Evolutionary conservation across 1,140 invertebrate species (phyloP).

Genomic region (Tetramorium simillimum): DNA sequence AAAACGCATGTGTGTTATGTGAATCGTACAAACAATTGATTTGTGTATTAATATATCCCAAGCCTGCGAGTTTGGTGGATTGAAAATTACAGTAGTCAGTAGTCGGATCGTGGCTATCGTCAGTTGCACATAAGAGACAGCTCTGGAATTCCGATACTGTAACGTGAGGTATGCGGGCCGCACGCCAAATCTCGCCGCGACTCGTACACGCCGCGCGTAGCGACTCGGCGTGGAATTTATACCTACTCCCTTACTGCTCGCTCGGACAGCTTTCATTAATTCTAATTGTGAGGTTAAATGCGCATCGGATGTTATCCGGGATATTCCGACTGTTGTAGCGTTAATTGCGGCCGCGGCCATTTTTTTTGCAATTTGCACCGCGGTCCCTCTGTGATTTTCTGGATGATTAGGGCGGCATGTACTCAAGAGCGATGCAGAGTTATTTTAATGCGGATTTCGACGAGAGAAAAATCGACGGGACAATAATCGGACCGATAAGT

Average conservation of each 20-base stretch:
- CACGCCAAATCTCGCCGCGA: slow-evolving; percentile 52
- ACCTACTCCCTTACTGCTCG: background rate
- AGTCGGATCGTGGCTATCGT: background rate
- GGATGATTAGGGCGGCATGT: slow-evolving; percentile 21
- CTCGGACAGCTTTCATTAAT: slow-evolving; percentile 23
- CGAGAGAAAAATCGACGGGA: background rate
- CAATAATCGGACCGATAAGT: background rate
- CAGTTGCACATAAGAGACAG: background rate
- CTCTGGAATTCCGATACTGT: slow-evolving; percentile 63
- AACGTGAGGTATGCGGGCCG: slow-evolving; percentile 59
- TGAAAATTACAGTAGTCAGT: background rate
- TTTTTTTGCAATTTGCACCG: background rate
- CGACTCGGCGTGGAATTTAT: slow-evolving; percentile 59
- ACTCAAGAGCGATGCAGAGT: background rate
- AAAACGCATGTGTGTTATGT: background rate
- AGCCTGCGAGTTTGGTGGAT: background rate
- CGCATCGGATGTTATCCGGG: background rate
- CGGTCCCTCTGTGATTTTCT: slow-evolving; percentile 32
- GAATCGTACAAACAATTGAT: background rate
- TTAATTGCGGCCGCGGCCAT: background rate
- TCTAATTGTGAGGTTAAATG: slow-evolving; percentile 32
- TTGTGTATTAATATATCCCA: background rate
- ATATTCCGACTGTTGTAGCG: slow-evolving; percentile 35
- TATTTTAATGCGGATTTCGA: background rate
- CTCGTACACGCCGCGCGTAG: background rate